Evolutionary conservation across 2,113 vertebrate genomes (phyloP), one percentile per base, ranked within the genome.

Genomic region (Hiodon tergisus): DNA sequence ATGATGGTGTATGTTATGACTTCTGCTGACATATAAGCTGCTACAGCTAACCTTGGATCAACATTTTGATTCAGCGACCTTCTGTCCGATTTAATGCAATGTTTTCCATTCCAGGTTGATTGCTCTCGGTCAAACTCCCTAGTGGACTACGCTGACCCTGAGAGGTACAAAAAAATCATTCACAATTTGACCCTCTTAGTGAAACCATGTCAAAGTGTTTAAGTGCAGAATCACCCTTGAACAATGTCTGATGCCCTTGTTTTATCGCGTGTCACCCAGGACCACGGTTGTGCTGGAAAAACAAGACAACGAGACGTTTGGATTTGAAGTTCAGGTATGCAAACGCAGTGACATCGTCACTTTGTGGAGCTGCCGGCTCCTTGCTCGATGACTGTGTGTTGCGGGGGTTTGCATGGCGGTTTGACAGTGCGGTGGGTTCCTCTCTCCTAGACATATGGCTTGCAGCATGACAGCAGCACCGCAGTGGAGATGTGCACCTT

Each of bases 291-390:
- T 72, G 4, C 57, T 95, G 71, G 7, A 89, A 17, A 94, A 93
- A 76, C 88, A 89, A 66, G 91, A 95, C 11, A 90, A 89, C 77
- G 92, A 91, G 84, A 81, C 80, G 0, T 95, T 94, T 85, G 94
- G 94, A 76, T 95, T 95, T 90, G 92, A 95, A 86, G 93, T 95
- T 83, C 90, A 92, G 91, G 93, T 95, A 78, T 62, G 60, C 5
- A 52, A 5, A 16, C 70, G 5, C 2, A 52, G 71, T 46, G 61
- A 46, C 3, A 16, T 11, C 14, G 71, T 61, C 5, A 59, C 47
- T 61, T 17, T n/a, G 6, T 50, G 6, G 13, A 9, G 57, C 54
- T 48, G 31, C 6, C 3, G 13, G 17, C 8, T 67, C 48, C 48
- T 14, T 10, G 17, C 13, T 58, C 14, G 31, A 16, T 16, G 60